phyloP scores from a whole-genome alignment of 2,113 vertebrate genomes.

The Centropus bengalensis region DNA sequence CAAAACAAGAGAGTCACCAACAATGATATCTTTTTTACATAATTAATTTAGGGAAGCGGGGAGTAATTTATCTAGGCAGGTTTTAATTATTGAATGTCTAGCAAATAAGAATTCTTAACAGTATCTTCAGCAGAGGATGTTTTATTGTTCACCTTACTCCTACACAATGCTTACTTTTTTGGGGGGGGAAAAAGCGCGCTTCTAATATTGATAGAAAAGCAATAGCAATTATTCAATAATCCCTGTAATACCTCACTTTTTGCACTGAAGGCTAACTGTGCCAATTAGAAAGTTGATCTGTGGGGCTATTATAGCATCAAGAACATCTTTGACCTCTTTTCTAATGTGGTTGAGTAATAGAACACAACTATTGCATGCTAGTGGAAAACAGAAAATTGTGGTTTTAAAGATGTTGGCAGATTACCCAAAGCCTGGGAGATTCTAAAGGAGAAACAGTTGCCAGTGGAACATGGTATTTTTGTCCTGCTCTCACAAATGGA shows the following conservation, averaged over 20 bases:
- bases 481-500: background rate
- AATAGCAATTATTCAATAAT: background rate
- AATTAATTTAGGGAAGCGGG: slow-evolving; percentile 46
- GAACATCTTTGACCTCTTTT: background rate
- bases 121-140: background rate
- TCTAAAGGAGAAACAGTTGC: background rate
- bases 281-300: background rate
- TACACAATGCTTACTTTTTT: background rate
- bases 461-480: background rate
- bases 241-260: background rate
- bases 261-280: background rate
- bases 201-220: background rate
- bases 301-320: background rate
- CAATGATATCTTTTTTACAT: slow-evolving; percentile 36
- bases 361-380: background rate
- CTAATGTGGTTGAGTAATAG: background rate
- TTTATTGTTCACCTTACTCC: background rate
- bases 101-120: slow-evolving; percentile 35
- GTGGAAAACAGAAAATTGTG: background rate
- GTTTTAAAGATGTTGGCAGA: background rate
- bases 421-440: background rate
- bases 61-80: slow-evolving; percentile 52
- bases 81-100: slow-evolving; percentile 57
- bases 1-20: slow-evolving; percentile 37
- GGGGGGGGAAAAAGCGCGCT: accelerated